Percentiles rank a stretch among this genome's conserved stretches.
phyloP scores from a whole-genome alignment of 2,888 invertebrate species.

The Prosopocoilus inquinatus region DNA sequence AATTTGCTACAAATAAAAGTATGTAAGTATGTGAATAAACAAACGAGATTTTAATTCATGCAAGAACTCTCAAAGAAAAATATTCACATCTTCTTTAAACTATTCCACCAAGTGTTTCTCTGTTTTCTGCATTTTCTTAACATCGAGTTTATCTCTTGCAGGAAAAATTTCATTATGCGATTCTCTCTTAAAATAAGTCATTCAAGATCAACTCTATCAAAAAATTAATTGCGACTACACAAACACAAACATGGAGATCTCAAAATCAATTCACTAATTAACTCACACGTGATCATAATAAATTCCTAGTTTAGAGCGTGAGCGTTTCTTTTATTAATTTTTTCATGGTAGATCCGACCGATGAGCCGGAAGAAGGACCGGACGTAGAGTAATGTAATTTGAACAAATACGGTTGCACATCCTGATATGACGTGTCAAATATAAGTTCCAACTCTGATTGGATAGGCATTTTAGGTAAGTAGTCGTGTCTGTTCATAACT shows the following conservation, averaged over 20 bases:
- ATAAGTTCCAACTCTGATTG: constrained; percentile 89
- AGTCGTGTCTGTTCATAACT: constrained; percentile 93
- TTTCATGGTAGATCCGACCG: constrained; percentile 86
- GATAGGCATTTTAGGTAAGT: constrained; percentile 93
- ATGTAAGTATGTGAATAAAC: too few species aligned
- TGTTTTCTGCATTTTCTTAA: too few species aligned
- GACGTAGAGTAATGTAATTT: constrained; percentile 83
- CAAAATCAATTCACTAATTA: background rate
- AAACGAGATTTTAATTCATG: too few species aligned
- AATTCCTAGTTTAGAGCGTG: constrained; percentile 10
- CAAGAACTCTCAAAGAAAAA: too few species aligned
- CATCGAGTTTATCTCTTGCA: too few species aligned
- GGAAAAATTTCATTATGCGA: too few species aligned
- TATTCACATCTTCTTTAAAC: too few species aligned
- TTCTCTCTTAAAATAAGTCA: too few species aligned
- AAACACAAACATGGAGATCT: background rate
- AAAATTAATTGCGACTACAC: background rate
- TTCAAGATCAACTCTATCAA: background rate
- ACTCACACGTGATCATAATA: background rate
- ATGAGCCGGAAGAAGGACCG: constrained; percentile 69
- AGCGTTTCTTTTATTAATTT: constrained; percentile 87
- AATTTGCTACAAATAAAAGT: too few species aligned
- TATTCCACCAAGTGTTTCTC: too few species aligned
- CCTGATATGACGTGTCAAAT: constrained; percentile 89
- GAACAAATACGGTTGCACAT: constrained; percentile 96